These are phyloP conservation scores for Drosophila kikkawai DNA, from an alignment of 1,140 invertebrate genomes.

Conservation along the genomic window DNA sequence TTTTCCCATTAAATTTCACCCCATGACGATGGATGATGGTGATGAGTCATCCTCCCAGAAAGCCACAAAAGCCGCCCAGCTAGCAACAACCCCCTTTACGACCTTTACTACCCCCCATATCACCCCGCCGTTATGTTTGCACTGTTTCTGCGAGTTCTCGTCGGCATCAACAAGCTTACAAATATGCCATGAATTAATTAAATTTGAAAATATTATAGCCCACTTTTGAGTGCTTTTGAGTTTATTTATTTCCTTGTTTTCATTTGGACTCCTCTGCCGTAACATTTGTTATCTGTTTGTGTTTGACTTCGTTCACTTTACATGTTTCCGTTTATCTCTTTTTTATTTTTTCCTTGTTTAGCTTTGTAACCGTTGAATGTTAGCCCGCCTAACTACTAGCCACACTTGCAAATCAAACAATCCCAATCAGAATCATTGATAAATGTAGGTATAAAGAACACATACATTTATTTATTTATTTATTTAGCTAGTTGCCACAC, in stretches of 20 bases:
- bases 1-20: constrained; percentile 14
- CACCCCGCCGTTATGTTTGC: constrained; percentile 4
- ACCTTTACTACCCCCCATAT: not conserved
- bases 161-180: constrained; percentile 21
- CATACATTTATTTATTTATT: constrained; percentile 1
- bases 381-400: constrained; percentile 34
- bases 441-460: constrained; percentile 56
- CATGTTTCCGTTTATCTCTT: constrained; percentile 19
- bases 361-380: constrained; percentile 55
- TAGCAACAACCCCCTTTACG: constrained; percentile 11
- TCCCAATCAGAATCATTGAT: constrained; percentile 31
- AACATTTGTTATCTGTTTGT: constrained; percentile 25
- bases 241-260: constrained; percentile 5
- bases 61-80: constrained; percentile 12
- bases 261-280: constrained; percentile 2
- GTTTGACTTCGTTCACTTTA: constrained; percentile 23
- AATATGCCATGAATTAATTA: constrained; percentile 30
- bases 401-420: constrained; percentile 35
- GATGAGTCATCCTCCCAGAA: constrained; percentile 35
- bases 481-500: constrained; percentile 12
- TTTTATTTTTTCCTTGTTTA: constrained; percentile 43
- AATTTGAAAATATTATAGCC: constrained; percentile 7
- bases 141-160: constrained; percentile 6
- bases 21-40: constrained; percentile 12
- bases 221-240: constrained; percentile 22